Evolutionary conservation across 2,888 invertebrate species (phyloP).

Genomic region (Autographa pulchrina): DNA sequence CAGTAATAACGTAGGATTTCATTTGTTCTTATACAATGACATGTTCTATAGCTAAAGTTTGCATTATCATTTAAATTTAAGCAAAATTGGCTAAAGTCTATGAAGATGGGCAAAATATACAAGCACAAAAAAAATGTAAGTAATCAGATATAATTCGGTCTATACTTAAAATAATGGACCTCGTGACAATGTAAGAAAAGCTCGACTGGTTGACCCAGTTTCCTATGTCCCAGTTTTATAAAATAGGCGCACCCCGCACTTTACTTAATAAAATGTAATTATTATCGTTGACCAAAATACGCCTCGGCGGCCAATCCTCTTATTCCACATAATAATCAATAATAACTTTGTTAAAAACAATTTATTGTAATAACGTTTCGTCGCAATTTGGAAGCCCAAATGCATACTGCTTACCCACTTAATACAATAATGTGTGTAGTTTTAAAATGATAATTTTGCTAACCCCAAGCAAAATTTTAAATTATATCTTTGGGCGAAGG

Average conservation of each 20-base stretch:
- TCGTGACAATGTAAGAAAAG: constrained; percentile 32
- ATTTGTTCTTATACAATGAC: too few species aligned
- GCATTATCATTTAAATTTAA: too few species aligned
- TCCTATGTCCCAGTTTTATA: constrained; percentile 50
- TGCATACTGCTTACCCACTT: background rate
- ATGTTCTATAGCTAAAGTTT: too few species aligned
- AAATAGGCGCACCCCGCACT: constrained; percentile 61
- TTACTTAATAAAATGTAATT: constrained; percentile 21
- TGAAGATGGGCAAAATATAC: too few species aligned
- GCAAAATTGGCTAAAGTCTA: too few species aligned
- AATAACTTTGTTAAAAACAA: background rate
- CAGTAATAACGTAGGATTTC: too few species aligned
- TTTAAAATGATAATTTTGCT: constrained; percentile 13
- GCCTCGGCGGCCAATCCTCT: background rate
- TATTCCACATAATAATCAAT: background rate
- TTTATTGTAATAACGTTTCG: background rate
- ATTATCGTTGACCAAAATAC: constrained; percentile 18
- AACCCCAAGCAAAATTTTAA: constrained; percentile 22
- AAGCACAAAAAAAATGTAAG: too few species aligned
- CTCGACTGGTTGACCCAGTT: constrained; percentile 50
- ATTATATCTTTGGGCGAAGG: constrained; percentile 24
- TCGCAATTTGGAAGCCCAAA: background rate
- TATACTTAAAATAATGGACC: background rate
- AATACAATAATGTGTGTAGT: background rate
- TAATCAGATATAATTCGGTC: too few species aligned